Percentiles rank a stretch among this genome's conserved stretches.
Evolutionary conservation across 2,113 vertebrate genomes (phyloP).

Genomic region (Leiothrix lutea): DNA sequence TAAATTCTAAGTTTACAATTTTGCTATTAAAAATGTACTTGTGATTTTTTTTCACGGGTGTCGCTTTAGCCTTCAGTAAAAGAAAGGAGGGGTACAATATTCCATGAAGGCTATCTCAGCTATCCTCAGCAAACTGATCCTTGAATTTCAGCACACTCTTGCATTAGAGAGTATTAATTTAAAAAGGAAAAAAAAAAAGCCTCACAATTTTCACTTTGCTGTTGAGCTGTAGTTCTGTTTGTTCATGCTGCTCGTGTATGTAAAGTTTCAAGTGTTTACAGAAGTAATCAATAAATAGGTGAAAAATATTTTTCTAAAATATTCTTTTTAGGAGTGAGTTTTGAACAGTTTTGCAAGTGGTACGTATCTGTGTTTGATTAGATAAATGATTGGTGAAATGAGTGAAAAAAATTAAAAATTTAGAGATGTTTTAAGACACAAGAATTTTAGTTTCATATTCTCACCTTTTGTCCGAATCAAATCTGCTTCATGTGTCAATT

Average conservation of each 20-base stretch:
- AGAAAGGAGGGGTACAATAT: neutral
- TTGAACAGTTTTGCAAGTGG: neutral
- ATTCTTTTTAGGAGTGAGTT: neutral
- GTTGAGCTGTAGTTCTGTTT: neutral
- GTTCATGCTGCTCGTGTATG: neutral
- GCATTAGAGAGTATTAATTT: neutral
- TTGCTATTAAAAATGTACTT: neutral
- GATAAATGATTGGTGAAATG: neutral
- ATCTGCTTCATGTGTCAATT: neutral
- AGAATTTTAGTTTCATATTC: neutral
- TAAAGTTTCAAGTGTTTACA: neutral
- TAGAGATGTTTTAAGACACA: neutral
- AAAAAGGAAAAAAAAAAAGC: rapidly evolving
- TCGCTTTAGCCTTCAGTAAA: neutral
- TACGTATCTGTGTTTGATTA: neutral
- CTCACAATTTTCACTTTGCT: neutral
- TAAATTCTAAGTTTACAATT: neutral
- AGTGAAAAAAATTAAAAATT: neutral
- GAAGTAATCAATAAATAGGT: neutral
- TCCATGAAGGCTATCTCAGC: neutral
- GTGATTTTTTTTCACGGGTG: neutral
- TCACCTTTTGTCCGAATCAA: neutral
- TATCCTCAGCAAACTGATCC: neutral
- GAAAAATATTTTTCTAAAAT: neutral
- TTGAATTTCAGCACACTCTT: neutral